Evolutionary conservation across 2,113 vertebrate species (phyloP).

Genomic region (Dasyurus viverrinus): DNA sequence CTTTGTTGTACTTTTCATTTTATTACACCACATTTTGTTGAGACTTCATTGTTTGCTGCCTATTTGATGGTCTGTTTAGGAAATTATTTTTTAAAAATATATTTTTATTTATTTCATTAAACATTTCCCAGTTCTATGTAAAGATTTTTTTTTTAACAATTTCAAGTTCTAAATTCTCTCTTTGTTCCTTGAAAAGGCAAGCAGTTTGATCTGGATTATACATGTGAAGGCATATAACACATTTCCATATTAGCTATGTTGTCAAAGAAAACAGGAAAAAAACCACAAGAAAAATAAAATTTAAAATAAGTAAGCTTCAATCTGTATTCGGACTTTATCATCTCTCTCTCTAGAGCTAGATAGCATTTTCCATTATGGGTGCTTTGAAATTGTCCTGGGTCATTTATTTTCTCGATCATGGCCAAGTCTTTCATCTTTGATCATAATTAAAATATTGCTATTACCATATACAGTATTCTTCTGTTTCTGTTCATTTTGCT

Average conservation of each 20-base stretch:
- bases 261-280: neutral
- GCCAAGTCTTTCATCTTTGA: neutral
- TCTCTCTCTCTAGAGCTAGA: neutral
- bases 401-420: neutral
- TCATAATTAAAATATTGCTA: neutral
- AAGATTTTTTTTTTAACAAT: neutral
- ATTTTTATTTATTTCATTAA: too few species aligned
- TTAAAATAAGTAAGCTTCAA: neutral
- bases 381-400: neutral
- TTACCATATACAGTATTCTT: neutral
- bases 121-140: neutral
- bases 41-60: neutral
- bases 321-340: neutral
- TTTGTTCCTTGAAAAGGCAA: neutral
- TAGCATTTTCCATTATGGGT: neutral
- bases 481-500: neutral
- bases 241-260: neutral
- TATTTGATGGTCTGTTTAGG: neutral
- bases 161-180: neutral
- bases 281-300: neutral
- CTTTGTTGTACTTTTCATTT: neutral
- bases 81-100: neutral
- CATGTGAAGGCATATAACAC: neutral
- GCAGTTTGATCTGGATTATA: neutral
- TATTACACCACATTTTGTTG: neutral